Evolutionary conservation across 2,113 vertebrate genomes (phyloP).

Genomic region (Cettia cetti): DNA sequence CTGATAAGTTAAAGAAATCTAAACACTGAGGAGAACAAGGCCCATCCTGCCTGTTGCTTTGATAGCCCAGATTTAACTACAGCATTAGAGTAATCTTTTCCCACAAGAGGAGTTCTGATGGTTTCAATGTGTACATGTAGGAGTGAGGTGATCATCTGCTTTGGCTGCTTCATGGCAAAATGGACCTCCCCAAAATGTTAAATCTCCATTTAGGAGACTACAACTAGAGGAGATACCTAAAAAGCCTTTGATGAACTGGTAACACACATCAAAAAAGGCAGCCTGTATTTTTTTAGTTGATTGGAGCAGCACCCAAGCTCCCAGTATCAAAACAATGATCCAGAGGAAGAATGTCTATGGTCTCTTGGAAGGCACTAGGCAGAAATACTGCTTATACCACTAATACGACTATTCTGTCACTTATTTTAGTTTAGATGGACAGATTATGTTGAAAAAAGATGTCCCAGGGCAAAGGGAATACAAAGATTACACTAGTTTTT

Average conservation of each 20-base stretch:
- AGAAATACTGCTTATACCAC: neutral
- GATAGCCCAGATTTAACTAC: neutral
- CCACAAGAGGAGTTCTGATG: neutral
- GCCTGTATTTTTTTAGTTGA: neutral
- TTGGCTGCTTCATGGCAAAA: neutral
- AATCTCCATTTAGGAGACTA: neutral
- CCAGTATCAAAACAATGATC: neutral
- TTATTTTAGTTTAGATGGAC: neutral
- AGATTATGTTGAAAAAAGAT: neutral
- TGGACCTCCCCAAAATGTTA: neutral
- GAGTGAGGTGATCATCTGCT: neutral
- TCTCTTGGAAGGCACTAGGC: neutral
- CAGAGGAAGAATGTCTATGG: neutral
- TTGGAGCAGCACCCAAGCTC: neutral
- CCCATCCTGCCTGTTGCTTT: neutral
- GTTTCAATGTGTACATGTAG: neutral
- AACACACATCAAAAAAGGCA: neutral
- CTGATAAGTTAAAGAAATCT: constrained; percentile 8
- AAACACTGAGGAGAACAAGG: constrained; percentile 13
- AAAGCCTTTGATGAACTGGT: neutral
- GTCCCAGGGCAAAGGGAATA: neutral
- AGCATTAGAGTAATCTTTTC: neutral
- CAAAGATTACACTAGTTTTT: neutral
- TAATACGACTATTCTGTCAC: neutral
- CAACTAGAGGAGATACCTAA: neutral